Conservation (phyloP, 2,113 vertebrate species). For the Chaetops frenatus region DNA sequence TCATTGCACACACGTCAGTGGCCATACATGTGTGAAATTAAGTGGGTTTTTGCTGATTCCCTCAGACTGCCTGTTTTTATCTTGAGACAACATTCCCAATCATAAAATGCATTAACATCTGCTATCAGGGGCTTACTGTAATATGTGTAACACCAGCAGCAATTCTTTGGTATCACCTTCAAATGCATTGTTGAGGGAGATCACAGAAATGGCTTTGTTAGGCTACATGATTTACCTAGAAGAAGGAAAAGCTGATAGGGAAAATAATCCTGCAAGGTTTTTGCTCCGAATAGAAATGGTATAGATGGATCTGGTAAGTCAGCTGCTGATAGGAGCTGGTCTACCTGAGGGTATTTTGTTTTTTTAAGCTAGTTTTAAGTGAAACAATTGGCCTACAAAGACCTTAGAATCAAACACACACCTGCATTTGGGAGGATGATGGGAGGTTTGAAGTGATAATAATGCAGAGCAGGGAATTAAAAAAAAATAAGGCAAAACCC, state of each 20-base stretch:
- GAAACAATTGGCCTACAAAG: not conserved
- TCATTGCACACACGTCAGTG: constrained; percentile 23
- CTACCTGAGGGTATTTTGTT: constrained; percentile 1
- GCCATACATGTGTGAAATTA: constrained; percentile 66
- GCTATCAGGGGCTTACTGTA: constrained; percentile 60
- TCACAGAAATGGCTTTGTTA: constrained; percentile 51
- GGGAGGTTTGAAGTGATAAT: not conserved
- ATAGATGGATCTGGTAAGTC: not conserved
- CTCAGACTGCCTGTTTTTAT: constrained; percentile 59
- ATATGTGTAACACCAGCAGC: constrained; percentile 41
- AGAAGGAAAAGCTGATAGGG: constrained; percentile 41
- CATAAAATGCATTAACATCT: constrained; percentile 52
- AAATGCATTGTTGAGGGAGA: constrained; percentile 44
- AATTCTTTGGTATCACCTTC: constrained; percentile 54
- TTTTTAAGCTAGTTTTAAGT: not conserved
- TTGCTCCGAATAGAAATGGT: not conserved
- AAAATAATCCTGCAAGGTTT: constrained; percentile 38
- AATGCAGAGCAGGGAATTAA: not conserved
- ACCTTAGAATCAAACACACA: not conserved
- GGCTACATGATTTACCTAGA: constrained; percentile 37
- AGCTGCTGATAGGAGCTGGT: not conserved
- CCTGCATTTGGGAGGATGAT: not conserved
- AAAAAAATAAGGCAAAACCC: not conserved
- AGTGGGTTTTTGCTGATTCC: constrained; percentile 40
- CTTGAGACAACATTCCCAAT: constrained; percentile 48